These are phyloP conservation scores for Drosophila rufa DNA, from an alignment of 1,140 invertebrate species.

Conservation along the genomic window DNA sequence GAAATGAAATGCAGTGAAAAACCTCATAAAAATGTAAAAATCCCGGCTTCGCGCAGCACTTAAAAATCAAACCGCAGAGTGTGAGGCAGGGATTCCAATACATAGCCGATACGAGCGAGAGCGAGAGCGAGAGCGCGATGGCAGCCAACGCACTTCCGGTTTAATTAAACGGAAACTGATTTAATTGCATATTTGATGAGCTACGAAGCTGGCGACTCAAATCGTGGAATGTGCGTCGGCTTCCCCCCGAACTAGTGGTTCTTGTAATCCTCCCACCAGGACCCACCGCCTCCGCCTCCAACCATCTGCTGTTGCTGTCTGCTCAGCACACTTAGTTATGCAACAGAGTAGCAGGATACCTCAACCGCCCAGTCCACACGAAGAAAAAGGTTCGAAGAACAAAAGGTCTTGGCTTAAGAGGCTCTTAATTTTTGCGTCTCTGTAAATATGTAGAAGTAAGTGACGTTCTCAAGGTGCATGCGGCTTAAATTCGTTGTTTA, in stretches of 20 bases:
- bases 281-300: not conserved
- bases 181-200: constrained; percentile 85
- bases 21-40: constrained; percentile 77
- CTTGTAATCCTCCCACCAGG: constrained; percentile 38
- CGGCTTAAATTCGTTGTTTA: not conserved
- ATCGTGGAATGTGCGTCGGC: constrained; percentile 54
- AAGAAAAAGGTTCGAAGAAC: not conserved
- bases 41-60: constrained; percentile 64
- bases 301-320: constrained; percentile 26
- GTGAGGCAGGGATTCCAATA: constrained; percentile 43
- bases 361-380: constrained; percentile 14
- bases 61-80: constrained; percentile 72
- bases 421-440: too few species aligned
- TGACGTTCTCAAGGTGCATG: too few species aligned
- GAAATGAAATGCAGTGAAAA: constrained; percentile 51
- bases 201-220: constrained; percentile 63
- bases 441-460: too few species aligned
- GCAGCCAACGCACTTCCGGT: constrained; percentile 82
- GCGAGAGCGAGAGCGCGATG: constrained; percentile 40
- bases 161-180: constrained; percentile 85
- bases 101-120: constrained; percentile 57
- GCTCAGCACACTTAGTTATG: constrained; percentile 69
- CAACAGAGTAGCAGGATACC: constrained; percentile 66
- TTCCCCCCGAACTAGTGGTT: constrained; percentile 38
- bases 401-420: too few species aligned